These are phyloP conservation scores for Lasiommata megera DNA, from an alignment of 2,888 invertebrate species.

Conservation along the genomic window DNA sequence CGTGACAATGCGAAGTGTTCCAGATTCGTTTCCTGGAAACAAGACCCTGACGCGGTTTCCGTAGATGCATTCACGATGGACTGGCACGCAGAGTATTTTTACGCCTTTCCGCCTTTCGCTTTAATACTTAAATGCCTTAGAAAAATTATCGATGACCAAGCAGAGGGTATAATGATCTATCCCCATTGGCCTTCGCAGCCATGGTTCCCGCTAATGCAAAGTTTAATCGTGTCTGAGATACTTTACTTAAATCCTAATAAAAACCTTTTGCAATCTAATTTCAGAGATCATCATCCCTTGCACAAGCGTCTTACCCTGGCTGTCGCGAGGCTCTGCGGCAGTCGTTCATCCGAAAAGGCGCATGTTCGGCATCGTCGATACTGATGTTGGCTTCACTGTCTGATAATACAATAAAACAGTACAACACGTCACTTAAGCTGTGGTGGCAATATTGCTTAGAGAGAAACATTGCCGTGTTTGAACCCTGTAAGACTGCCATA, in stretches of 20 bases:
- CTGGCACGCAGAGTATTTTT: constrained; percentile 28
- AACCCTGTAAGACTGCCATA: constrained; percentile 14
- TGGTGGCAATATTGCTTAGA: constrained; percentile 20
- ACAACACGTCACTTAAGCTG: constrained; percentile 20
- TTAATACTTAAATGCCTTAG: constrained; percentile 19
- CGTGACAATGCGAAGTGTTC: constrained; percentile 27
- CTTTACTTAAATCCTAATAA: constrained; percentile 26
- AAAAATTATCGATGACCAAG: constrained; percentile 19
- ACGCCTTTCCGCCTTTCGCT: constrained; percentile 33
- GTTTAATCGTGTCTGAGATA: constrained; percentile 26
- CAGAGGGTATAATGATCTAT: constrained; percentile 30
- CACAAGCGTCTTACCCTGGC: constrained; percentile 34
- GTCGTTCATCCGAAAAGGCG: constrained; percentile 19
- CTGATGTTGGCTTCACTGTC: constrained; percentile 27
- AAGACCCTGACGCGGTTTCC: constrained; percentile 26
- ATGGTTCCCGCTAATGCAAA: constrained; percentile 33
- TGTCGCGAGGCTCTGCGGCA: constrained; percentile 32
- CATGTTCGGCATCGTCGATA: neutral
- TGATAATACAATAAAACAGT: constrained; percentile 27
- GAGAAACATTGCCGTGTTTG: constrained; percentile 1
- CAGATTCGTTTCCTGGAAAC: constrained; percentile 21
- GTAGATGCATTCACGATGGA: constrained; percentile 27
- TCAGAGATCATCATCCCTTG: constrained; percentile 30
- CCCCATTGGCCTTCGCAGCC: constrained; percentile 28
- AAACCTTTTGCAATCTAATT: constrained; percentile 27